Conservation (phyloP, 2,113 vertebrate species). For the Nettapus auritus region DNA sequence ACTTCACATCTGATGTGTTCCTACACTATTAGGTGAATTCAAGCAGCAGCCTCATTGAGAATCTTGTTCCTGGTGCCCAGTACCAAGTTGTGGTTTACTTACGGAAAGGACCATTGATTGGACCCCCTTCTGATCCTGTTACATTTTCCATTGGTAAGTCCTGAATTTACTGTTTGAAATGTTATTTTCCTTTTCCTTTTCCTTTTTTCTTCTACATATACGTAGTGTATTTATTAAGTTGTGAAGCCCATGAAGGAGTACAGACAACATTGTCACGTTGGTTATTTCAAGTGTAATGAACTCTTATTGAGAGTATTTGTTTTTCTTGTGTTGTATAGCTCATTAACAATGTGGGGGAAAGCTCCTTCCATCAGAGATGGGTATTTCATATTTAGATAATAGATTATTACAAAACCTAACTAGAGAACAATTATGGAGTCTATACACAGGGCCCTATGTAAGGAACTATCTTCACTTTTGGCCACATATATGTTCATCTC, state of each 20-base stretch:
- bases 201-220: not conserved
- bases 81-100: conserved; percentile 91
- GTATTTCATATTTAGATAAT: not conserved
- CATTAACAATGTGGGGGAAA: not conserved
- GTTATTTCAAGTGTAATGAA: not conserved
- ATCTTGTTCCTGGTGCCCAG: conserved; percentile 93
- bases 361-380: not conserved
- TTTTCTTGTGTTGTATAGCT: not conserved
- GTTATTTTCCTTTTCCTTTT: not conserved
- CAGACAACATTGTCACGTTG: not conserved
- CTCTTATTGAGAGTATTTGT: not conserved
- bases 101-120: conserved; percentile 88
- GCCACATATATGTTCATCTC: not conserved
- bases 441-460: not conserved
- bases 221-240: not conserved
- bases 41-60: conserved; percentile 87
- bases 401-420: not conserved
- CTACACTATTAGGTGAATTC: conserved; percentile 86
- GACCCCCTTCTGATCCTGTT: conserved; percentile 92
- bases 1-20: not conserved
- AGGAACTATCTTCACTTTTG: not conserved
- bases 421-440: not conserved
- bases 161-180: not conserved
- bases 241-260: not conserved
- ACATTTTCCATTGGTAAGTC: conserved; percentile 92